Evolutionary conservation across 2,888 invertebrate species (phyloP).

Genomic region (Didymodactylos carnosus): DNA sequence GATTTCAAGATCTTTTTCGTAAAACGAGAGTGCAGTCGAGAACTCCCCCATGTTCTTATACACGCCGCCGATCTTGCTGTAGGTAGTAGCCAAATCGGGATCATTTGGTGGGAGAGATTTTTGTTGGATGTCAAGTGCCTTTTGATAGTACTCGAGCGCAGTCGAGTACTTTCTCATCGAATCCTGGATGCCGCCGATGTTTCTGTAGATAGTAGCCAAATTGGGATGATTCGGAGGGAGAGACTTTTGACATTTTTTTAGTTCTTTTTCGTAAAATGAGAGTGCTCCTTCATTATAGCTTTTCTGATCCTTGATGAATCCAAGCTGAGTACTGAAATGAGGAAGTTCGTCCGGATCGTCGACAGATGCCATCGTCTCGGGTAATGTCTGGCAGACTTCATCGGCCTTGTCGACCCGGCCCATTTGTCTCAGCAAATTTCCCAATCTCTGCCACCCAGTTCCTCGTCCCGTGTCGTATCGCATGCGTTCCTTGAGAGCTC

Average conservation of each 20-base stretch:
- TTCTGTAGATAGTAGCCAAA: not conserved
- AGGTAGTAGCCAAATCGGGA: not conserved
- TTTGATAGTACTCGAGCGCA: not conserved
- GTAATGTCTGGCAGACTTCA: not conserved
- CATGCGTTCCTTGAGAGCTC: not conserved
- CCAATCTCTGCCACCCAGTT: not conserved
- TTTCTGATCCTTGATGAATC: not conserved
- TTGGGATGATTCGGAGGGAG: too few relatives aligned
- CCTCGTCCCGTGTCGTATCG: not conserved
- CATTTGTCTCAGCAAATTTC: not conserved
- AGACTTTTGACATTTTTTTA: too few relatives aligned
- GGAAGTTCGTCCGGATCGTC: not conserved
- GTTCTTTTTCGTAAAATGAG: not conserved
- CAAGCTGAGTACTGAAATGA: not conserved
- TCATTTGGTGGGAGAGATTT: not conserved
- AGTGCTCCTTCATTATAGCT: not conserved
- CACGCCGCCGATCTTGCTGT: not conserved
- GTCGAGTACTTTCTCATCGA: too few relatives aligned
- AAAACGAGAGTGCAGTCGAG: not conserved
- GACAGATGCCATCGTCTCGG: not conserved
- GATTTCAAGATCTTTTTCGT: not conserved
- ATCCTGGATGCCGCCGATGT: too few relatives aligned
- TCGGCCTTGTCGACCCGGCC: not conserved
- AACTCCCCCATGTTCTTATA: not conserved
- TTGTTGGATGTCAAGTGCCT: not conserved